These are phyloP conservation scores for Poicephalus meyeri DNA, from an alignment of 2,113 vertebrate species.

Conservation along the genomic window DNA sequence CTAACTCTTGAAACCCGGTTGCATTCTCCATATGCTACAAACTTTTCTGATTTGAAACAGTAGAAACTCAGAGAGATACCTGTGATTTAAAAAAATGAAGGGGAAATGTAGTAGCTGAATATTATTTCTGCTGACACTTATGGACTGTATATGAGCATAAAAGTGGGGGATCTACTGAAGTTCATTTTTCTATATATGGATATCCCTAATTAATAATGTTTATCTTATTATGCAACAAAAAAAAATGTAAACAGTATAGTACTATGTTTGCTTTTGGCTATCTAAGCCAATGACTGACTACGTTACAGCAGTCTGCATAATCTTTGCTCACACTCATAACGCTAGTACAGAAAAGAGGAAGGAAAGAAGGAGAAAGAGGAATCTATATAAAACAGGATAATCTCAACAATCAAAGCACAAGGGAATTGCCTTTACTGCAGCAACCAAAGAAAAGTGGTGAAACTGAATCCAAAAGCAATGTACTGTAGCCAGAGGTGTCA, in stretches of 20 bases:
- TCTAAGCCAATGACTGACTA: background rate
- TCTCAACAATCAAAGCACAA: background rate
- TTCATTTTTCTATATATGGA: background rate
- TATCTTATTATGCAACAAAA: background rate
- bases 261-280: background rate
- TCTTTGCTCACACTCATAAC: background rate
- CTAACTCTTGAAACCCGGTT: background rate
- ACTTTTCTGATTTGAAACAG: background rate
- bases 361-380: background rate
- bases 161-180: background rate
- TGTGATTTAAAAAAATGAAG: background rate
- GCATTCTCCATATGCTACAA: background rate
- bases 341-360: background rate
- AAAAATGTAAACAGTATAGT: background rate
- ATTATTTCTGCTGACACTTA: background rate
- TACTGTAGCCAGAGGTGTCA: background rate
- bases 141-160: background rate
- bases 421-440: conserved; percentile 22
- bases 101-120: background rate
- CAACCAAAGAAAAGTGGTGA: conserved; percentile 5
- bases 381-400: background rate
- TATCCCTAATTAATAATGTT: background rate
- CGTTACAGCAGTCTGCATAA: background rate
- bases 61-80: background rate
- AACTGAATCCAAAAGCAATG: conserved; percentile 20